A percentile compares a stretch with the other conserved stretches of the same genome.
These are phyloP conservation scores for Orestias chungarensis DNA, from an alignment of 2,797 vertebrate species.

Conservation along the genomic window DNA sequence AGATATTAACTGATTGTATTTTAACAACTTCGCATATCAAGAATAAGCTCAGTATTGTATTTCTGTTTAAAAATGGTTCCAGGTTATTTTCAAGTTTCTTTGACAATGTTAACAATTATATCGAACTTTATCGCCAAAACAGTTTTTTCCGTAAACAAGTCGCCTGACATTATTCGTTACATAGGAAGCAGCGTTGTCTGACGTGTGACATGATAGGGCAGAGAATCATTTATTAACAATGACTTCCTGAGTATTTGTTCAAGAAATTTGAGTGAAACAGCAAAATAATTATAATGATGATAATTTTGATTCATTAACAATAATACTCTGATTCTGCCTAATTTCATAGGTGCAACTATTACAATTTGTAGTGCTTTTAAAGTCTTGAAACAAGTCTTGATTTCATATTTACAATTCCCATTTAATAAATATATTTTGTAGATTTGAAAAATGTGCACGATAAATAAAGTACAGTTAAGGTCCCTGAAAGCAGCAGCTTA, in stretches of 20 bases:
- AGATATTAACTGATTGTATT: not conserved
- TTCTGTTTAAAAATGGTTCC: not conserved
- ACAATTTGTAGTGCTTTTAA: not conserved
- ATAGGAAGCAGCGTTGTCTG: not conserved
- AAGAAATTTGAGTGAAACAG: not conserved
- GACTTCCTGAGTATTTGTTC: not conserved
- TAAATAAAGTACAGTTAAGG: not conserved
- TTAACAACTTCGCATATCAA: too few species aligned
- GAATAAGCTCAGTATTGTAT: not conserved
- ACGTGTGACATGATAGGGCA: not conserved
- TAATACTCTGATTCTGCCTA: not conserved
- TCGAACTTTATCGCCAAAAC: too few species aligned
- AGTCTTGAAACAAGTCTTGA: not conserved
- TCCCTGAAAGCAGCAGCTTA: not conserved
- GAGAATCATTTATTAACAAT: not conserved
- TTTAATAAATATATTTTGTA: not conserved
- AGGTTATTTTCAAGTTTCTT: not conserved
- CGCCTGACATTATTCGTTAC: not conserved
- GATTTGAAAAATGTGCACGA: not conserved
- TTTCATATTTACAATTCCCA: not conserved
- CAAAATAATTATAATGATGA: too few species aligned
- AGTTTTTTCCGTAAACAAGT: too few species aligned
- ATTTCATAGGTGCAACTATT: not conserved
- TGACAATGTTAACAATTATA: not conserved
- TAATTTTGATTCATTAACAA: not conserved